Conservation (phyloP, 1,140 invertebrate genomes). For the Lerema accius region DNA sequence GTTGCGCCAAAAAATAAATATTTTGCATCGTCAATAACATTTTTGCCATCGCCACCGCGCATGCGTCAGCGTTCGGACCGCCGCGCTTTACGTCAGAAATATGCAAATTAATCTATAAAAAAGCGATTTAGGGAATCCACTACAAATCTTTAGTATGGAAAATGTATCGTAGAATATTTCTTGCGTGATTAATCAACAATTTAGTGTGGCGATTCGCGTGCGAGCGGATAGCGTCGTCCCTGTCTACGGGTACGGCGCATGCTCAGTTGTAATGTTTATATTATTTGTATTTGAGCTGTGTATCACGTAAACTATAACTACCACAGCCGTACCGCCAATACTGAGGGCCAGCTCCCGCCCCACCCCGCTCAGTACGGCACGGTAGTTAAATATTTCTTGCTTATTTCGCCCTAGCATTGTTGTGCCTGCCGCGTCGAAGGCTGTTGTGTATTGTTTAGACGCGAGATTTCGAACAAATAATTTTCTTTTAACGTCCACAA, state of each 20-base stretch:
- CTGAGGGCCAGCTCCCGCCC: constrained; percentile 75
- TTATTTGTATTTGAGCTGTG: constrained; percentile 84
- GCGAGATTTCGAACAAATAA: constrained; percentile 68
- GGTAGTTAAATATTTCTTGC: constrained; percentile 84
- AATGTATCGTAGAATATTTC: constrained; percentile 37
- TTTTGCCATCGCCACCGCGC: constrained; percentile 55
- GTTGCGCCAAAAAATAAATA: constrained; percentile 78
- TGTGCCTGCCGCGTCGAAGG: constrained; percentile 77
- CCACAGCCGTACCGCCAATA: constrained; percentile 80
- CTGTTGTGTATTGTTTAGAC: constrained; percentile 81
- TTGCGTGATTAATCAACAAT: constrained; percentile 23
- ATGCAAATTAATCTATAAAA: constrained; percentile 82
- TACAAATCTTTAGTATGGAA: constrained; percentile 57
- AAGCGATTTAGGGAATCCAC: constrained; percentile 64
- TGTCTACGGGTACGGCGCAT: constrained; percentile 72
- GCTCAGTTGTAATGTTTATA: constrained; percentile 82
- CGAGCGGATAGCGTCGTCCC: constrained; percentile 55
- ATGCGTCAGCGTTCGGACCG: constrained; percentile 54
- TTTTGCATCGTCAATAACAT: constrained; percentile 80
- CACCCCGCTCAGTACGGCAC: constrained; percentile 56
- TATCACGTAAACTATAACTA: constrained; percentile 84
- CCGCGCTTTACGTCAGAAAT: constrained; percentile 71
- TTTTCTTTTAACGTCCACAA: constrained; percentile 36
- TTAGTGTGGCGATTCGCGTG: constrained; percentile 7
- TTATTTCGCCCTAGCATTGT: constrained; percentile 84